A percentile compares a stretch with the other conserved stretches of the same genome.
These are phyloP conservation scores for Diorhabda sublineata DNA, from an alignment of 1,140 invertebrate genomes.

Conservation along the genomic window DNA sequence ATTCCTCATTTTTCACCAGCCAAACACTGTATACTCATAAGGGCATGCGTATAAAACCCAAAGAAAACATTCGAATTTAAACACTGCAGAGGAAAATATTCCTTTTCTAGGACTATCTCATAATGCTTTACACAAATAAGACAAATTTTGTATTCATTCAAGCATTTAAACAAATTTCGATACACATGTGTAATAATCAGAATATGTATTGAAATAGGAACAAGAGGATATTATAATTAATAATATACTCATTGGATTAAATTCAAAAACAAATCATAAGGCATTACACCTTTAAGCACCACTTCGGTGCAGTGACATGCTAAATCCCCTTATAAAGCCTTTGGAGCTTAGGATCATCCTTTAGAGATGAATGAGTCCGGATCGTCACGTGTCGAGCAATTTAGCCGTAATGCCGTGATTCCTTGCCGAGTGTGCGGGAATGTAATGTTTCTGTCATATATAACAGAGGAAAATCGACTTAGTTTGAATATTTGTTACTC, in stretches of 20 bases:
- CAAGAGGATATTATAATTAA: too few relatives aligned
- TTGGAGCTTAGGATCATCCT: background rate
- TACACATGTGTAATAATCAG: too few relatives aligned
- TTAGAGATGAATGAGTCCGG: background rate
- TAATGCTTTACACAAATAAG: too few relatives aligned
- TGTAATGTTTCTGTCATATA: conserved; percentile 1
- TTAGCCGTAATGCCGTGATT: background rate
- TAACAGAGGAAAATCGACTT: background rate
- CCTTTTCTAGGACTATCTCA: too few relatives aligned
- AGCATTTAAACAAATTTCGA: too few relatives aligned
- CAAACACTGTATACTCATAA: too few relatives aligned
- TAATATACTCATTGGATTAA: background rate
- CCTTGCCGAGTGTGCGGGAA: background rate
- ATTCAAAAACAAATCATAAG: background rate
- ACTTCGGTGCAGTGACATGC: background rate
- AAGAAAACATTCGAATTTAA: too few relatives aligned
- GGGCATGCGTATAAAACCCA: too few relatives aligned
- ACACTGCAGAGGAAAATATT: too few relatives aligned
- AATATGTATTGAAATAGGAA: too few relatives aligned
- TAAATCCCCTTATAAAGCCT: background rate
- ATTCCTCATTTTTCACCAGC: too few relatives aligned
- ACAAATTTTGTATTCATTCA: too few relatives aligned
- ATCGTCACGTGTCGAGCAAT: conserved; percentile 1
- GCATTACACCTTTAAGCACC: background rate
- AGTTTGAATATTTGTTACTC: conserved; percentile 1